A percentile compares a stretch with the other conserved stretches of the same genome.
phyloP scores from a whole-genome alignment of 2,888 invertebrate species.

The Syritta pipiens region DNA sequence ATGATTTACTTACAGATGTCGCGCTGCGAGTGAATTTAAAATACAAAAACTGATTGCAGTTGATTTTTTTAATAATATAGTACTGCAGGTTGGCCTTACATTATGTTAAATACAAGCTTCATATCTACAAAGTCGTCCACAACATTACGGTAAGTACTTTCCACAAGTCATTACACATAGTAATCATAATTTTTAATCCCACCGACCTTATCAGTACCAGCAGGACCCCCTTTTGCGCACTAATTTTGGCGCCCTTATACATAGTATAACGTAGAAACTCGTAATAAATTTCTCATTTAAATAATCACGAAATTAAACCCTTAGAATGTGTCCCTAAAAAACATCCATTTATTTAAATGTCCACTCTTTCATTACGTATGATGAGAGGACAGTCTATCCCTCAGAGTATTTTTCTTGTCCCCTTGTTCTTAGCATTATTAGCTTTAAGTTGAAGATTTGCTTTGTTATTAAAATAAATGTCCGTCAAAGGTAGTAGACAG shows the following conservation, averaged over 20 bases:
- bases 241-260: slow-evolving; percentile 19
- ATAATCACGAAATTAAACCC: slow-evolving; percentile 59
- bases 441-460: slow-evolving; percentile 50
- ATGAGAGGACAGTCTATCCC: slow-evolving; percentile 44
- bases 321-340: slow-evolving; percentile 26
- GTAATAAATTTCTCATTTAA: slow-evolving; percentile 47
- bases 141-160: slow-evolving; percentile 6
- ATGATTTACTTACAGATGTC: too few species aligned
- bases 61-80: too few species aligned
- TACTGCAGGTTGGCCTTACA: too few species aligned
- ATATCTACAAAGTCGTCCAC: not conserved
- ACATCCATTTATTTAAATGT: slow-evolving; percentile 50
- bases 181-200: slow-evolving; percentile 28
- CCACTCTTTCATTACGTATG: slow-evolving; percentile 35
- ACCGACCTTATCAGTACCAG: slow-evolving; percentile 26
- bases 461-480: slow-evolving; percentile 61
- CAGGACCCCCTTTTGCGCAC: slow-evolving; percentile 9
- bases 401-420: slow-evolving; percentile 50
- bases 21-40: too few species aligned
- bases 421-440: slow-evolving; percentile 52
- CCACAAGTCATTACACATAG: slow-evolving; percentile 20
- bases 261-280: slow-evolving; percentile 32
- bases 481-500: slow-evolving; percentile 36
- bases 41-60: too few species aligned
- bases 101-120: not conserved